phyloP scores from a whole-genome alignment of 1,140 invertebrate genomes.

The Brachionus calyciflorus region DNA sequence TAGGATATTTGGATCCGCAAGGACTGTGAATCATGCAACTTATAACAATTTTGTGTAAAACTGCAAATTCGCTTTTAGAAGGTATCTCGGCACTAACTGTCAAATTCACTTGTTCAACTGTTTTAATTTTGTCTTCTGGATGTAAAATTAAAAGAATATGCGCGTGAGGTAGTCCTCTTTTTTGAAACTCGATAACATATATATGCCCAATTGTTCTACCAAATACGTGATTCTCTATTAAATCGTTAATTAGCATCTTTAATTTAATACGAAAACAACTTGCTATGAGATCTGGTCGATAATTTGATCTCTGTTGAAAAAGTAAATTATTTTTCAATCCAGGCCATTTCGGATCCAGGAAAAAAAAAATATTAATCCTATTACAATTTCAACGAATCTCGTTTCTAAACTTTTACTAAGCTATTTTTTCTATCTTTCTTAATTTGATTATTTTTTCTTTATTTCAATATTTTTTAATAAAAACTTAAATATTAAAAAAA shows the following conservation, averaged over 20 bases:
- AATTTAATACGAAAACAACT: conserved; percentile 63
- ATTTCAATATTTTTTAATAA: too few species aligned
- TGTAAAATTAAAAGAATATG: conserved; percentile 62
- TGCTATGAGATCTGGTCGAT: conserved; percentile 60
- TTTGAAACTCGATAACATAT: conserved; percentile 63
- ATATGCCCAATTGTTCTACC: conserved; percentile 54
- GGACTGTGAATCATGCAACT: conserved; percentile 50
- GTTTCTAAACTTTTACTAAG: too few species aligned
- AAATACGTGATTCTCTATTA: conserved; percentile 54
- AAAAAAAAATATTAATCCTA: too few species aligned
- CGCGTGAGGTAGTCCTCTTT: conserved; percentile 63
- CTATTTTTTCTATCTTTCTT: too few species aligned
- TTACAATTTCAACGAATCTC: too few species aligned
- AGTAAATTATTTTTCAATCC: too few species aligned
- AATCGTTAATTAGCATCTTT: conserved; percentile 60
- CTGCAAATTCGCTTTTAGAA: conserved; percentile 10
- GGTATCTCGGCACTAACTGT: conserved; percentile 48
- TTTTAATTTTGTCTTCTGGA: conserved; percentile 45
- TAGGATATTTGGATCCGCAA: conserved; percentile 49
- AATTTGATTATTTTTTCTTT: too few species aligned
- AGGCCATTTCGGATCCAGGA: too few species aligned
- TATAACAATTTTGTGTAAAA: conserved; percentile 47
- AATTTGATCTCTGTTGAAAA: conserved; percentile 50
- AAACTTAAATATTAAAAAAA: conserved; percentile 61
- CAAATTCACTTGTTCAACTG: conserved; percentile 41